Percentiles rank a stretch among this genome's conserved stretches.
Conservation (phyloP, 1,140 invertebrate species). For the Saccostrea echinata region DNA sequence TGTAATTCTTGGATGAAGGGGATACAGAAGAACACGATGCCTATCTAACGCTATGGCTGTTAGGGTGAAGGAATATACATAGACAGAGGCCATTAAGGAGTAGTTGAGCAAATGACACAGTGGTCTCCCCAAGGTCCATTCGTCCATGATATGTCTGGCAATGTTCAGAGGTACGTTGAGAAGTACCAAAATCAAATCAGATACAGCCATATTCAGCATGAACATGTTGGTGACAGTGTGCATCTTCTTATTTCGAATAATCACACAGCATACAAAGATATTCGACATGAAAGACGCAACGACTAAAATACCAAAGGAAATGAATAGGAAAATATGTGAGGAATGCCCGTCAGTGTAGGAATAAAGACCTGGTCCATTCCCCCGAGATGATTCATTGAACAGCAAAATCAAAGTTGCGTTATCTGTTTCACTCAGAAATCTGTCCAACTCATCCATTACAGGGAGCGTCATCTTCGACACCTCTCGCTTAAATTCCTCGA, state of each 20-base stretch:
- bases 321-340: constrained; percentile 55
- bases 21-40: constrained; percentile 81
- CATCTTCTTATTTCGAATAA: constrained; percentile 93
- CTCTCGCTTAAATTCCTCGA: background rate
- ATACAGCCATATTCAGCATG: constrained; percentile 96
- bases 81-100: constrained; percentile 81
- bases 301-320: constrained; percentile 77
- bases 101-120: constrained; percentile 81
- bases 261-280: constrained; percentile 89
- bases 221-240: constrained; percentile 99
- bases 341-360: no score
- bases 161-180: constrained; percentile 88
- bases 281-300: constrained; percentile 86
- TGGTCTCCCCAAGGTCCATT: constrained; percentile 80
- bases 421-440: constrained; percentile 25
- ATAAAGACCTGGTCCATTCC: background rate
- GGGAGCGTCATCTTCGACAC: background rate
- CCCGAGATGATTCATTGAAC: background rate
- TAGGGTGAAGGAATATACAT: constrained; percentile 82
- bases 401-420: background rate
- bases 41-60: constrained; percentile 82
- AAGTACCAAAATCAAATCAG: constrained; percentile 94
- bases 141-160: constrained; percentile 68
- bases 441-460: constrained; percentile 25
- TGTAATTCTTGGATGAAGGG: constrained; percentile 79